Base-by-base conservation (phyloP, 2,113 vertebrate species). In the Psammodynastes pulverulentus region DNA sequence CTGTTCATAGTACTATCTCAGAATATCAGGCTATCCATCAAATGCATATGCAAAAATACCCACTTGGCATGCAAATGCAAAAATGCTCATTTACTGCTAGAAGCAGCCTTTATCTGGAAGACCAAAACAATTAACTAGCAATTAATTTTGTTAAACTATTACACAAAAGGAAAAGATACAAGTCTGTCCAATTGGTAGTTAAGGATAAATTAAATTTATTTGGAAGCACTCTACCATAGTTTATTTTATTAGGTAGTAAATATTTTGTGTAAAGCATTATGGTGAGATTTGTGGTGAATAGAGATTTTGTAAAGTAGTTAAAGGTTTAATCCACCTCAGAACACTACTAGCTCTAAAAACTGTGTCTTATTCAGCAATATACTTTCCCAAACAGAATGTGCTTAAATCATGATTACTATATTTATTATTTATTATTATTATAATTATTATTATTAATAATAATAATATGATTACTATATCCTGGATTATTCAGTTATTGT, bases 401-500 rank as follows among this genome's bases (percentile, higher is more conserved):
- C 92, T 92, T 94, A 91, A 93, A 5, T 91, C 93, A 92, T 85
- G 86, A 90, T 93, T 96, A 67, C 13, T 34, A 1, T 96, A 95
- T 89, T n/a, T n/a, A n/a, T n/a, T n/a, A n/a, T n/a, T n/a, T n/a
- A n/a, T n/a, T n/a, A n/a, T n/a, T n/a, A n/a, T n/a, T n/a, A n/a
- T n/a, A n/a, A n/a, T n/a, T n/a, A n/a, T n/a, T n/a, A n/a, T n/a
- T n/a, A n/a, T n/a, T n/a, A n/a, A n/a, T n/a, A n/a, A n/a, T n/a
- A n/a, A n/a, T n/a, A n/a, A n/a, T n/a, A 92, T 85, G 86, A 90
- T 93, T 96, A 67, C 13, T 34, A 1, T 96, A 95, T 89, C 89
- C 89, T 43, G 93, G 91, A 94, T 96, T 95, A 96, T 84, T 51
- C 86, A 87, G 92, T 67, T 95, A 92, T 39, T 89, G 46, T 90